Evolutionary conservation across 1,140 invertebrate species (phyloP).

Genomic region (Hylyphantes graminicola): DNA sequence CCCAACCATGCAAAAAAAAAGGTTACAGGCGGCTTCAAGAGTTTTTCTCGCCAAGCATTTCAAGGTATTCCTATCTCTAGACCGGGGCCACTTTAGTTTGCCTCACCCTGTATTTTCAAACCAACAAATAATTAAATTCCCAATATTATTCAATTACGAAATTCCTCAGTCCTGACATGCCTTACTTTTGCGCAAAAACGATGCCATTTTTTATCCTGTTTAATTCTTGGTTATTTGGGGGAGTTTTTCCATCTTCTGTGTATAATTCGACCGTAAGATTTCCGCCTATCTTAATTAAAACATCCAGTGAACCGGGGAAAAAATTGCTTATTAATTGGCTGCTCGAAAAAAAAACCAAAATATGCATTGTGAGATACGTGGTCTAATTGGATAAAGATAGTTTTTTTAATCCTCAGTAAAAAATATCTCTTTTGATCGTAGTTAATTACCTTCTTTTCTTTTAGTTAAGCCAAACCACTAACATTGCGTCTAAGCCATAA

Average conservation of each 20-base stretch:
- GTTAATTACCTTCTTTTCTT: conserved; percentile 11
- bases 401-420: background rate
- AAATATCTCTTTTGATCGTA: background rate
- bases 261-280: conserved; percentile 7
- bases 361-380: background rate
- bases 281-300: conserved; percentile 19
- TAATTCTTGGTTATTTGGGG: too few relatives aligned
- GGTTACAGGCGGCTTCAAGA: too few relatives aligned
- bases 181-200: background rate
- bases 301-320: background rate
- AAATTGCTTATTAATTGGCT: conserved; percentile 13
- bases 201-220: background rate
- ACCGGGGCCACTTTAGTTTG: too few relatives aligned
- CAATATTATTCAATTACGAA: background rate
- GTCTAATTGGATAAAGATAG: background rate
- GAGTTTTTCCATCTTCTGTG: background rate
- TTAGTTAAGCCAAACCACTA: background rate
- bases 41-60: too few relatives aligned
- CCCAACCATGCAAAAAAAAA: too few relatives aligned
- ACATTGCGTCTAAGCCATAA: background rate
- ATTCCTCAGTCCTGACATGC: background rate
- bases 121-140: too few relatives aligned
- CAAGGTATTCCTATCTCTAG: too few relatives aligned
- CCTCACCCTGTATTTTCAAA: too few relatives aligned
- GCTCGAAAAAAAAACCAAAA: background rate